Evolutionary conservation across 2,888 invertebrate genomes (phyloP), one percentile per base, ranked within the genome.

Genomic region (Lydus trimaculatus): DNA sequence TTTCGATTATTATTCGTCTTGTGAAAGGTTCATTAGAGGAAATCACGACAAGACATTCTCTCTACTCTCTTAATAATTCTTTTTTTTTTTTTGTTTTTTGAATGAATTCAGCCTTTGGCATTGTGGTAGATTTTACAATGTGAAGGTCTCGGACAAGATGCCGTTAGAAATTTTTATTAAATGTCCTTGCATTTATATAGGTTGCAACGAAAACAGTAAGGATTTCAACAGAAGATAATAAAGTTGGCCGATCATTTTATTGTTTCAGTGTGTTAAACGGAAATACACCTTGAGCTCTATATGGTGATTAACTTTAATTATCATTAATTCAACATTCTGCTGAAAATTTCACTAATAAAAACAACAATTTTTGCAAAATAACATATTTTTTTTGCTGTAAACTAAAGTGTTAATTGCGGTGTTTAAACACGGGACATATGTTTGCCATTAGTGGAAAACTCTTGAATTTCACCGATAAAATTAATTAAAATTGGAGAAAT

Each of bases 81-180:
- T 1, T 33, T 6, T 13, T 1, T 13, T 7, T 36, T 36, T 36
- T 36, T 36, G 1, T 36, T 36, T 36, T 7, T 2, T 36, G 15
- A 15, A 36, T 15, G 15, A 36, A 28, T 28, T 28, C 28, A 36
- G 36, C 36, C 36, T 13, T 9, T 15, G 36, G 36, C 36, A 2
- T 13, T 36, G 6, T n/a, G n/a, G n/a, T n/a, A 33, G 43, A 17
- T 48, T 48, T 17, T 17, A 48, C 20, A 11, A 48, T 48, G 48
- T 48, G 48, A 48, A 48, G 48, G 48, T 48, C 48, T 48, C 48
- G 48, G 48, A 20, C 48, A 48, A 48, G 48, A 9, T 48, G 20
- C 48, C 48, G 48, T 48, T 48, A 48, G 20, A 48, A 48, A 20
- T 11, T n/a, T 23, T n/a, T 23, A 48, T 8, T 20, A 20, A 43